Conservation (phyloP, 2,888 invertebrate genomes). For the Pyrocoelia pectoralis region DNA sequence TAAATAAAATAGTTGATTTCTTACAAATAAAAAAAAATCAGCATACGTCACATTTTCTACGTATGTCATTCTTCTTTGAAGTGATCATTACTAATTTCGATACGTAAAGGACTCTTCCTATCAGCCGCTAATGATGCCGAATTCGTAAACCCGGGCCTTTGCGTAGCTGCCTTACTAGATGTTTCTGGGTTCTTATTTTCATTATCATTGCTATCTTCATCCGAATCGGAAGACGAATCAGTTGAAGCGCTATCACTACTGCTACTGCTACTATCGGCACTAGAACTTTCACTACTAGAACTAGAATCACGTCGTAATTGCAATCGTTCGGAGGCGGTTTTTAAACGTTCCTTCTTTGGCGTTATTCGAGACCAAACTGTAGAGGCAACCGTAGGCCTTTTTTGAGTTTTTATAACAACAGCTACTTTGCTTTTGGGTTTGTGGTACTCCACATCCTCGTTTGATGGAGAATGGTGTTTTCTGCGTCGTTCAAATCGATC, state of each 20-base stretch:
- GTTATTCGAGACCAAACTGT: conserved; percentile 53
- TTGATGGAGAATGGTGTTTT: background rate
- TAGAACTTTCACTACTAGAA: conserved; percentile 33
- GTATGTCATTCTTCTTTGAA: conserved; percentile 40
- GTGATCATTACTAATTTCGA: conserved; percentile 54
- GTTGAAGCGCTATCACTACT: conserved; percentile 29
- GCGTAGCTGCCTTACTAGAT: background rate
- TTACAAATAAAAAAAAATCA: background rate
- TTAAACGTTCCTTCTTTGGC: conserved; percentile 38
- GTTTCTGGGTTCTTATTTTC: conserved; percentile 5
- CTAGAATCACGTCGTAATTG: conserved; percentile 34
- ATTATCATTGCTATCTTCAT: conserved; percentile 32
- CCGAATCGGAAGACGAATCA: conserved; percentile 31
- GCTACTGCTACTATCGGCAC: conserved; percentile 28
- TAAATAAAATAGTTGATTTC: background rate
- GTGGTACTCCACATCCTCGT: conserved; percentile 9
- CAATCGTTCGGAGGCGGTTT: conserved; percentile 41
- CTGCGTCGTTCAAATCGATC: conserved; percentile 25
- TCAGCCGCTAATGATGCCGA: conserved; percentile 37
- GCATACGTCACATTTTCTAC: background rate
- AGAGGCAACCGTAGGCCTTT: conserved; percentile 54
- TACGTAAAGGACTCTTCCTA: conserved; percentile 53
- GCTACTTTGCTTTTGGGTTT: conserved; percentile 57
- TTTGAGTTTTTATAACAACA: conserved; percentile 56
- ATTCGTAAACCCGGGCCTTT: conserved; percentile 48